Conservation (phyloP, 2,113 vertebrate genomes). For the Actinemys pallida region DNA sequence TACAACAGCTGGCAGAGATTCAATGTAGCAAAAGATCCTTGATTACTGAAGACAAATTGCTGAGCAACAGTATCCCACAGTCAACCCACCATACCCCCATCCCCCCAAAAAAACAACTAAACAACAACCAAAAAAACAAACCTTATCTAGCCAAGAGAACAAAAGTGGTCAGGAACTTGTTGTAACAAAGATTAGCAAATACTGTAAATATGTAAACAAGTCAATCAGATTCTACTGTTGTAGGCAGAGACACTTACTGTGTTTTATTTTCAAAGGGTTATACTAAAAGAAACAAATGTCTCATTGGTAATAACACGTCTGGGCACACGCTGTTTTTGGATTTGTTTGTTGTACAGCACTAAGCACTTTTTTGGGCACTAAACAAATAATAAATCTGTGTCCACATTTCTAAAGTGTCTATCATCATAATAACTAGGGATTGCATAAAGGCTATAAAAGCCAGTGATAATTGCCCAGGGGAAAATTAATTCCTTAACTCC, state of each 20-base stretch:
- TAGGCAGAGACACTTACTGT: not conserved
- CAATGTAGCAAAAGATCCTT: not conserved
- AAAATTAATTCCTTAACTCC: not conserved
- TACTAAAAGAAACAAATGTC: not conserved
- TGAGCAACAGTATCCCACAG: not conserved
- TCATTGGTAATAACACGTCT: not conserved
- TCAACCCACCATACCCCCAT: not conserved
- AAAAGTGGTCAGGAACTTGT: not conserved
- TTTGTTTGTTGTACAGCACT: not conserved
- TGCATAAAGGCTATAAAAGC: not conserved
- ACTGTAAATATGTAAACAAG: not conserved
- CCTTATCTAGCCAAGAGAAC: not conserved
- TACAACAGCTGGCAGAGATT: not conserved
- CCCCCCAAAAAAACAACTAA: too few relatives aligned
- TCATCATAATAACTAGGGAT: not conserved
- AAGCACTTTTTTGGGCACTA: not conserved
- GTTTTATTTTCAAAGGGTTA: not conserved
- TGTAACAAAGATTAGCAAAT: not conserved
- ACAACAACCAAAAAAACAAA: not conserved
- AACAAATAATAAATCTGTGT: not conserved
- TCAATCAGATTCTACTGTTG: not conserved
- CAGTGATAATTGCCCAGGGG: not conserved
- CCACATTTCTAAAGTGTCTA: not conserved
- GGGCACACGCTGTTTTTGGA: not conserved
- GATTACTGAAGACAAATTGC: not conserved